Evolutionary conservation across 2,888 invertebrate genomes (phyloP).

Genomic region (Lypha dubia): DNA sequence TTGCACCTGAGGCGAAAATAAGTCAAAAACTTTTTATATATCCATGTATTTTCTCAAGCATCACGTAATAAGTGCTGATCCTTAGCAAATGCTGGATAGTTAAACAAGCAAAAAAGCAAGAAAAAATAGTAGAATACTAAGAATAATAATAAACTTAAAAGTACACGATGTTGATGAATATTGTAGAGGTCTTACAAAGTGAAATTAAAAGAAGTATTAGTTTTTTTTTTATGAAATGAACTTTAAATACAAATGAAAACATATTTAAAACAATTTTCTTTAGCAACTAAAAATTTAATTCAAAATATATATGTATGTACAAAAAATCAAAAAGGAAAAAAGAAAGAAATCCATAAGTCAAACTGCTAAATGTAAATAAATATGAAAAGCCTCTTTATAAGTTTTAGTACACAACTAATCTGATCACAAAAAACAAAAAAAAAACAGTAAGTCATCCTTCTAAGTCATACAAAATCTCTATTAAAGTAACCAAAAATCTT

Average conservation of each 20-base stretch:
- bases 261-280: no score
- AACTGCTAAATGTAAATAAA: neutral
- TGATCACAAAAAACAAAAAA: neutral
- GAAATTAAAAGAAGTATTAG: conserved; percentile 1
- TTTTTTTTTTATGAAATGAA: no score
- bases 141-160: conserved; percentile 36
- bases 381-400: neutral
- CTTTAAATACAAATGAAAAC: no score
- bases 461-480: neutral
- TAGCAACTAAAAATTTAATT: no score
- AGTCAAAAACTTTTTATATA: conserved; percentile 63
- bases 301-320: no score
- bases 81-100: conserved; percentile 39
- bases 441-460: neutral
- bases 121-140: neutral
- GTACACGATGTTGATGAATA: conserved; percentile 20
- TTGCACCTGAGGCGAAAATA: conserved; percentile 70
- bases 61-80: conserved; percentile 65
- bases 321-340: no score
- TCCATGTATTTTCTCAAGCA: conserved; percentile 58
- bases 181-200: conserved; percentile 1
- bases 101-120: neutral
- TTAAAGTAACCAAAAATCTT: neutral
- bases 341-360: neutral
- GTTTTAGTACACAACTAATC: neutral